These are phyloP conservation scores for Poeciliopsis prolifica DNA, from an alignment of 2,113 vertebrate genomes.

Conservation along the genomic window DNA sequence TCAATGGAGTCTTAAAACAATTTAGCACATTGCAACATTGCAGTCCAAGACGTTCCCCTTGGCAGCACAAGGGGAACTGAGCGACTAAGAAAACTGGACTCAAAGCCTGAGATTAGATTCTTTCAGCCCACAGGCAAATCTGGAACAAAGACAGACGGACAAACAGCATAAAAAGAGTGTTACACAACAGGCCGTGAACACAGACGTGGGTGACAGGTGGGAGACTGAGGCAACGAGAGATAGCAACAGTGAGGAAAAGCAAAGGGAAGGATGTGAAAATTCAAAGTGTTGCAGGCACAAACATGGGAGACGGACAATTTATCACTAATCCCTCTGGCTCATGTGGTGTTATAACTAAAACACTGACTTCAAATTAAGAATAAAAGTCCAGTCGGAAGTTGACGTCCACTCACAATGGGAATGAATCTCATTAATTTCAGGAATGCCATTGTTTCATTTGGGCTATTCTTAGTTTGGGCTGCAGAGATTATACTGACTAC, in stretches of 20 bases:
- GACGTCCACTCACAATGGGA: background rate
- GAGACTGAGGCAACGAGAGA: slow-evolving; percentile 41
- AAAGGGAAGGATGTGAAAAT: slow-evolving; percentile 15
- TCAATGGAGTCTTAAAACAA: too few relatives aligned
- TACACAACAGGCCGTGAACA: slow-evolving; percentile 51
- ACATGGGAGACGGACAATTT: background rate
- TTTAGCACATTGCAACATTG: too few relatives aligned
- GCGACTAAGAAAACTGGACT: slow-evolving; percentile 14
- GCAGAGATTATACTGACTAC: background rate
- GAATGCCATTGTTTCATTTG: background rate
- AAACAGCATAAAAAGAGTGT: slow-evolving; percentile 39
- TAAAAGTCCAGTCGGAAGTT: background rate
- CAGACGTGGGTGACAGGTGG: slow-evolving; percentile 49
- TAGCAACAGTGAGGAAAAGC: slow-evolving; percentile 27
- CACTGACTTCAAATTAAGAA: background rate
- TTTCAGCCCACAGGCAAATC: slow-evolving; percentile 15
- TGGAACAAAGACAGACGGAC: slow-evolving; percentile 14
- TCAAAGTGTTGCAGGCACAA: slow-evolving; percentile 1
- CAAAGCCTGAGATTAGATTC: slow-evolving; percentile 10
- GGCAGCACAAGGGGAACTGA: background rate
- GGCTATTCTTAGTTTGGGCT: background rate
- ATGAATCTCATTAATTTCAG: background rate
- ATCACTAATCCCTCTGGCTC: background rate
- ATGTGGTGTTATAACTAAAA: background rate
- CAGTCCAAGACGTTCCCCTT: background rate